Base-by-base conservation (phyloP, 2,113 vertebrate genomes). In the Petrocephalus zakoni region DNA sequence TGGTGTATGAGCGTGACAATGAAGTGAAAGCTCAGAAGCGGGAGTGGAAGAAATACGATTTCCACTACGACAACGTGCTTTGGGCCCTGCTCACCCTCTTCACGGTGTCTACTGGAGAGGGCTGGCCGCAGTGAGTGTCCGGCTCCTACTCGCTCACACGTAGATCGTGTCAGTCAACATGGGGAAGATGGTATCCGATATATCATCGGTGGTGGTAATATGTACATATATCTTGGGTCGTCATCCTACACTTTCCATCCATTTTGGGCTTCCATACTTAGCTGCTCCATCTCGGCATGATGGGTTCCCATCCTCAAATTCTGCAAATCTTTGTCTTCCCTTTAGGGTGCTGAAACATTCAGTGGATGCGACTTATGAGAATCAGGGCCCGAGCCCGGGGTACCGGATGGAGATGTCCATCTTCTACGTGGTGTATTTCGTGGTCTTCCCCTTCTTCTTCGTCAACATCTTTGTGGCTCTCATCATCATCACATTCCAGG, bases 371-470 rank as follows among this genome's bases (percentile, higher is more conserved):
- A 99, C 98, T 42, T 99, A 98, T 19, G 98, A 99, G 96, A 98
- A 99, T 90, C 98, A 98, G 92, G 98, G 98, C 25, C 98, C 98
- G 4, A 99, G 98, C 95, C 98, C 98, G 0, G 98, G 98, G 17
- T 99, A 98, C 94, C 93, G 98, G 93, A 99, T 99, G 98, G 98
- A 99, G 88, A 99, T 99, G 97, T 99, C 98, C 94, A 99, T 99
- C 95, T 99, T 99, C 96, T 99, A 99, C 85, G 98, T 99, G 5
- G 98, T 99, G 93, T 99, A 99, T 95, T 99, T 99, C 53, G 98
- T 99, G 89, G 97, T 99, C 92, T 99, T 99, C 94, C 98, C 98
- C 92, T 99, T 99, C 95, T 99, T 99, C 97, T 99, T 99, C 85
- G 98, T 99, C 94, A 99, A 99, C 92, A 99, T 99, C 92, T 99